Conservation (phyloP, 2,113 vertebrate species). For the Gopherus flavomarginatus region DNA sequence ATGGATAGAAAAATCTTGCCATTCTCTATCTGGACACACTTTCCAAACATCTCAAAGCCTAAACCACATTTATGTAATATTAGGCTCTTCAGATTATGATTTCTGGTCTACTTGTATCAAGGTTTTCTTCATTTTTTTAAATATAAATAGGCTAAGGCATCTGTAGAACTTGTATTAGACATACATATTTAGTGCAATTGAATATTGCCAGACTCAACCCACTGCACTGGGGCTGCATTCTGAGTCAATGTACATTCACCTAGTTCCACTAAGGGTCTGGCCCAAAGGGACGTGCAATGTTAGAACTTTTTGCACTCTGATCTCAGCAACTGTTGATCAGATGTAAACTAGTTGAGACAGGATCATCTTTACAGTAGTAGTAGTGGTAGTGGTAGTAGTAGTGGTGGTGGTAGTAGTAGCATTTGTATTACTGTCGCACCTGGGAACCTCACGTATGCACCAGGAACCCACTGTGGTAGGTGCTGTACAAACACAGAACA, state of each 20-base stretch:
- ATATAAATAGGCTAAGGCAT: not conserved
- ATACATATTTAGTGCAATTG: not conserved
- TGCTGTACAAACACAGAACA: not conserved
- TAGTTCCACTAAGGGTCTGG: not conserved
- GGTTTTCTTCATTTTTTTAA: not conserved
- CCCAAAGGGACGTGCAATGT: not conserved
- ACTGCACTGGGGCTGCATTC: not conserved
- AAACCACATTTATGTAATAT: not conserved
- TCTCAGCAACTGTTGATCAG: not conserved
- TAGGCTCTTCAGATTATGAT: not conserved
- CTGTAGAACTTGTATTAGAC: not conserved
- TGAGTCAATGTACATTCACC: not conserved
- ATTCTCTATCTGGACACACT: not conserved
- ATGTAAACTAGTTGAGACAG: not conserved
- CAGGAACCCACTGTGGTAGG: not conserved
- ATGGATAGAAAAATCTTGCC: not conserved
- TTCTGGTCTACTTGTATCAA: not conserved
- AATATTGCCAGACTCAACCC: not conserved
- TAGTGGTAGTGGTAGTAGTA: no score
- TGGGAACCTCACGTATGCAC: not conserved
- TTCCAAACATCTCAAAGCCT: not conserved
- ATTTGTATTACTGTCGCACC: not conserved
- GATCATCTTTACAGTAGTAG: not conserved
- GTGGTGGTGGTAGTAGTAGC: not conserved
- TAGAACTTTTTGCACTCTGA: not conserved